Base-by-base conservation (phyloP, 2,113 vertebrate species). In the Hippopotamus amphibius region DNA sequence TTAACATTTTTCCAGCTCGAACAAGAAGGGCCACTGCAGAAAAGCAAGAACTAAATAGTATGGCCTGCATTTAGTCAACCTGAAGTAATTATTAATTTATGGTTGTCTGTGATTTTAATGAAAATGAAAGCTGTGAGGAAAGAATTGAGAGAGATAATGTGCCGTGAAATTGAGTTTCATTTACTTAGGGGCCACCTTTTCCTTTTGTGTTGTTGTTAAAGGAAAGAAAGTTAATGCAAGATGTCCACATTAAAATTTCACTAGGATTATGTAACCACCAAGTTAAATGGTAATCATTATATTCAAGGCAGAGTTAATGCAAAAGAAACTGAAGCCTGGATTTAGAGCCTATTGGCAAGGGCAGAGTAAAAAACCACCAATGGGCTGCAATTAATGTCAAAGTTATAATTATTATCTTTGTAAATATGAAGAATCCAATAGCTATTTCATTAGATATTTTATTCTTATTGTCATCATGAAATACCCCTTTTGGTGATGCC, bases 61-160 rank as follows among this genome's bases (percentile, higher is more conserved):
- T 97, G 99, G 99, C 98, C 99, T 99, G 99, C 99, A 99, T 99
- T 99, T 99, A 99, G 99, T 99, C 99, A 99, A 99, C 99, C 99
- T 99, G 99, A 99, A 99, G 99, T 99, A 99, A 99, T 99, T 99
- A 99, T 99, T 99, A 99, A 99, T 99, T 99, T 99, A 99, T 99
- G 99, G 99, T 99, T 99, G 99, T 99, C 99, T 99, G 99, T 99
- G 99, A 99, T 99, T 99, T 99, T 99, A 99, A 99, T 99, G 99
- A 99, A 99, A 99, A 99, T 99, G 99, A 99, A 99, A 99, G 99
- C 99, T 99, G 99, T 98, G 99, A 99, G 99, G 99, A 99, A 99
- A 99, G 99, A 99, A 99, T 99, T 99, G 99, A 99, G 99, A 99
- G 99, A 99, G 99, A 99, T 99, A 99, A 99, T 99, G 99, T 99